Base-by-base conservation (phyloP, 2,888 invertebrate genomes). In the Tineola bisselliella region DNA sequence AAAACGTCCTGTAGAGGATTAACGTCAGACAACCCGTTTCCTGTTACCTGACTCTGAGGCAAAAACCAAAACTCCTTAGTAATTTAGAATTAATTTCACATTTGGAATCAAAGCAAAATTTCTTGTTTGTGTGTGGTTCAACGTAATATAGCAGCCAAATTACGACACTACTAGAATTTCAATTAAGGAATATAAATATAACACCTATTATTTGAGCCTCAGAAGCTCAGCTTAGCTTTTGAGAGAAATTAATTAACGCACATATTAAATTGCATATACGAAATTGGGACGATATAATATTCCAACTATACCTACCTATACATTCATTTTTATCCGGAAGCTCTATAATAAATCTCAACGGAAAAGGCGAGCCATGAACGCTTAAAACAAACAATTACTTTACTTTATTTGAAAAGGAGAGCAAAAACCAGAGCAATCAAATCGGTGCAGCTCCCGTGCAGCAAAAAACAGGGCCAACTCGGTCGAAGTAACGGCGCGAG, bases 301-400 rank as follows among this genome's bases (percentile, higher is more conserved):
- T 3, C 15, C 3, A 5, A 10, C 48, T 17, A 48, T 48, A 38
- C 10, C 38, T 38, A 38, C 10, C 3, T 38, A 48, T 10, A 48
- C 5, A 48, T 54, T 54, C 8, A 54, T 25, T 33, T 58, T 33
- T 33, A 58, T 33, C 70, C 15, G 74, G 66, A 81, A 77, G 80
- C 77, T 78, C 79, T 79, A 81, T 81, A 78, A 80, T 82, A 77
- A 84, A 84, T 81, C 76, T 74, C 76, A 74, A 70, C 75, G 71
- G 77, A 77, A 78, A 77, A 81, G 76, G 77, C 81, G 81, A 84
- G 81, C 81, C 79, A 77, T 76, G 74, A 72, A 44, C 76, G 73
- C 76, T 80, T 86, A 86, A 84, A 87, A 86, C 87, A 87, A 87
- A 87, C 86, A 86, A 86, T 87, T 86, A 84, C 83, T 82, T 77